Conservation (phyloP, 2,888 invertebrate species). For the Acrobasis suavella region DNA sequence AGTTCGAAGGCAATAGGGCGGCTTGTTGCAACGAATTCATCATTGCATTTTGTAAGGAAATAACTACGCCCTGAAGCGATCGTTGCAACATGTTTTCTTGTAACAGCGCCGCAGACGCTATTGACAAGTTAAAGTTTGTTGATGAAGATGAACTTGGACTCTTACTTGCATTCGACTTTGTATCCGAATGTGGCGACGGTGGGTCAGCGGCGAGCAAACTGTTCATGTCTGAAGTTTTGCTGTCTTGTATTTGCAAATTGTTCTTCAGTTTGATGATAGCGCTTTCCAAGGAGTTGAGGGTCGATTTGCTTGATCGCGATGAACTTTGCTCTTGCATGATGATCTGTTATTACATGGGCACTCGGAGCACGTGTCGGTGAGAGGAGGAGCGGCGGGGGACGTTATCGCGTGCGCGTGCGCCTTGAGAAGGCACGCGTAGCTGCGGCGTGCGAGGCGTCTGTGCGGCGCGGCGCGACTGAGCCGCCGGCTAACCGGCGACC, state of each 20-base stretch:
- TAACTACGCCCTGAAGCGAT: slow-evolving; percentile 90
- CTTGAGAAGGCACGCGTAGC: slow-evolving; percentile 53
- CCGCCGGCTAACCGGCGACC: slow-evolving; percentile 73
- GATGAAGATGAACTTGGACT: slow-evolving; percentile 63
- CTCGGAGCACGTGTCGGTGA: slow-evolving; percentile 61
- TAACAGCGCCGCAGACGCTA: slow-evolving; percentile 83
- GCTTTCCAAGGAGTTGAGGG: slow-evolving; percentile 77
- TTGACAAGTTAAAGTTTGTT: slow-evolving; percentile 72
- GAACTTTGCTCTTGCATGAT: slow-evolving; percentile 80
- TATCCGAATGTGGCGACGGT: slow-evolving; percentile 61
- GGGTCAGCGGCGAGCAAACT: slow-evolving; percentile 62
- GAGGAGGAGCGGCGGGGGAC: slow-evolving; percentile 62
- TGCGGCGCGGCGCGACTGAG: slow-evolving; percentile 78
- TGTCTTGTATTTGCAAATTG: slow-evolving; percentile 78
- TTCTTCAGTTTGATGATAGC: slow-evolving; percentile 80
- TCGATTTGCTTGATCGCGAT: slow-evolving; percentile 70
- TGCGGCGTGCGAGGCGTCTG: slow-evolving; percentile 74
- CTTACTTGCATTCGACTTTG: slow-evolving; percentile 73
- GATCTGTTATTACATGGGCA: slow-evolving; percentile 46
- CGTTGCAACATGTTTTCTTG: slow-evolving; percentile 87
- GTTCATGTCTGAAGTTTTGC: slow-evolving; percentile 69
- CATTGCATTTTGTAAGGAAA: slow-evolving; percentile 92
- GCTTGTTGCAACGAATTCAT: slow-evolving; percentile 93
- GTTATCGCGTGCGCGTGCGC: slow-evolving; percentile 71
- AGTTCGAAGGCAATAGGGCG: slow-evolving; percentile 90